Conservation (phyloP, 2,113 vertebrate genomes). For the Catharus bicknelli region DNA sequence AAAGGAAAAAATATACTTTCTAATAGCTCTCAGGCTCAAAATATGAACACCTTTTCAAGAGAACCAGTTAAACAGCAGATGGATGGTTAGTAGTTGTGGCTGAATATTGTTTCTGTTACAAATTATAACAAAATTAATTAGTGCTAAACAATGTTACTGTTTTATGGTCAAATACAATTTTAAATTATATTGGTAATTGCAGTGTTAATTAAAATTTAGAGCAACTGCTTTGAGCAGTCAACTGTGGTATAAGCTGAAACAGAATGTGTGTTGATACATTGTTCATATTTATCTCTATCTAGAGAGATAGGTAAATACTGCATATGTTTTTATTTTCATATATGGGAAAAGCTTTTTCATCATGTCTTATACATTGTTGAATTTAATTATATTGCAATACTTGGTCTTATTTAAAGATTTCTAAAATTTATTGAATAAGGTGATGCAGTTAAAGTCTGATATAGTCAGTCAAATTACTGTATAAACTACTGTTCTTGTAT, state of each 20-base stretch:
- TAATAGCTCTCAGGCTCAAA: background rate
- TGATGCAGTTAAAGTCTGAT: background rate
- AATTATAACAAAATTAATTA: background rate
- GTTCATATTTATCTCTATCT: background rate
- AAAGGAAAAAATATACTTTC: background rate
- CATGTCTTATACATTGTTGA: background rate
- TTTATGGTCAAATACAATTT: background rate
- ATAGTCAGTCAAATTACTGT: background rate
- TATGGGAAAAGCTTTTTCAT: background rate
- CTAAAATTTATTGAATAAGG: background rate
- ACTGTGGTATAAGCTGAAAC: rapidly evolving
- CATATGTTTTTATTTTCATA: background rate
- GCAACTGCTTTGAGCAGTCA: background rate
- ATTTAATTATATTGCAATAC: background rate
- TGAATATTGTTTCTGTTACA: background rate
- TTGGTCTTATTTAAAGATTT: background rate
- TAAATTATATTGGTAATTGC: background rate
- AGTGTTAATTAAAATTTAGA: background rate
- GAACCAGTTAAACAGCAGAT: background rate
- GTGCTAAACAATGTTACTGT: background rate
- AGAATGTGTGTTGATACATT: background rate
- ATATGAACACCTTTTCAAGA: background rate
- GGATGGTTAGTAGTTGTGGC: background rate
- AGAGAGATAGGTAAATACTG: background rate
- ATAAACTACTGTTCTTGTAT: background rate